Evolutionary conservation across 2,113 vertebrate genomes (phyloP).

Genomic region (Progne subis): DNA sequence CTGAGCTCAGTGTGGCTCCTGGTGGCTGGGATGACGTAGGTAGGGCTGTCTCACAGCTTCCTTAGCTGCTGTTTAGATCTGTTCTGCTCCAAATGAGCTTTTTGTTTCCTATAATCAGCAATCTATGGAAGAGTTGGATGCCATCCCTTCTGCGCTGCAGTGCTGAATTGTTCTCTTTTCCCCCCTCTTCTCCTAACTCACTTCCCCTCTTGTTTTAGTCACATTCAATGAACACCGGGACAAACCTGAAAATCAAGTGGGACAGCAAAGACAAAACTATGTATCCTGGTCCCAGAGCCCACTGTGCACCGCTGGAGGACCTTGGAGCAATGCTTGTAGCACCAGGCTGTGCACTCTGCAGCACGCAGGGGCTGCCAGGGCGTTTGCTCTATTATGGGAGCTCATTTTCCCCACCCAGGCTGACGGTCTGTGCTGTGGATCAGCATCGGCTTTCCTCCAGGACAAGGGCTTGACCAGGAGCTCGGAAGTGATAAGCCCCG

Average conservation of each 20-base stretch:
- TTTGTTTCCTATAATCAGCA: background rate
- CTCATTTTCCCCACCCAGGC: constrained; percentile 46
- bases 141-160: background rate
- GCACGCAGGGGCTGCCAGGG: background rate
- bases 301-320: background rate
- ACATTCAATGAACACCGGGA: background rate
- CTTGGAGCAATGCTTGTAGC: background rate
- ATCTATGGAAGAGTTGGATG: background rate
- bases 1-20: background rate
- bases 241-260: constrained; percentile 19
- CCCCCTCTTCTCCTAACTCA: background rate
- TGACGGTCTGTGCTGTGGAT: fast-evolving
- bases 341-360: background rate
- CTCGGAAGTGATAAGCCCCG: background rate
- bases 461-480: background rate
- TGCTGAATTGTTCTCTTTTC: background rate
- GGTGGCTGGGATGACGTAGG: fast-evolving
- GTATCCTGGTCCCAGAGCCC: background rate
- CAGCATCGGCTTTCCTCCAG: background rate
- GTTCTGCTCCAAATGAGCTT: background rate
- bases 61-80: background rate
- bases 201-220: background rate
- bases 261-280: background rate
- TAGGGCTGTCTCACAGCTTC: background rate
- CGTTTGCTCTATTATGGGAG: background rate